Evolutionary conservation across 1,140 invertebrate species (phyloP), one percentile per base, ranked within the genome.

Genomic region (Lepidotrigona ventralis): DNA sequence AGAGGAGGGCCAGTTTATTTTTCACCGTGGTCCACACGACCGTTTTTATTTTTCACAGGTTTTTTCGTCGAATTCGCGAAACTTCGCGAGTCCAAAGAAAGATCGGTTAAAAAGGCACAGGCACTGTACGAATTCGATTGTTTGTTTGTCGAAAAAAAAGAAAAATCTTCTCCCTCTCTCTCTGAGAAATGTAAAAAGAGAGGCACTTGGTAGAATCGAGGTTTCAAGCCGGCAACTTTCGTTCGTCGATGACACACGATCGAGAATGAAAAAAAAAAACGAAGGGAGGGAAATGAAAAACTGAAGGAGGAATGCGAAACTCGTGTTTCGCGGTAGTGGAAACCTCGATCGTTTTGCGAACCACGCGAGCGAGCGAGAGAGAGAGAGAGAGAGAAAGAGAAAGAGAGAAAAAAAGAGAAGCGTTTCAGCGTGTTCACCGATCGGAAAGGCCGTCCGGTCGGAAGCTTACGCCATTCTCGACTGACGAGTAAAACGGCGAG

Each of bases 381-480:
- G 33, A 33, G 33, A 1, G 33, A 33, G 33, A 33, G 33, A 33
- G 29, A 33, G 6, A 5, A 8, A 39, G 6, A 39, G 39, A 39
- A 39, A 8, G 39, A 39, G 6, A 8, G 6, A 46, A 74, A 74
- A 12, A 29, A 23, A 60, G 14, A 17, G 54, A 26, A 80, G 21
- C 79, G 79, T 74, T 54, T 5, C 12, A 58, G 33, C 71, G 66
- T 19, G 64, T 9, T 23, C 54, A 83, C 74, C 72, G 78, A 79
- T 80, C 86, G 60, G 14, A 83, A 77, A 83, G 19, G 21, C 64
- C 77, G 58, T 84, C 86, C 81, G 85, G 58, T 68, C 86, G 64
- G 39, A 84, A 81, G 87, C 88, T 82, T 83, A 79, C 85, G 81
- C 82, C 82, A 81, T 89, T 81, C 85, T 87, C 82, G 81, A 90